Percentiles rank a stretch among this genome's conserved stretches.
These are phyloP conservation scores for Telenomus remus DNA, from an alignment of 1,140 invertebrate species.

Conservation along the genomic window DNA sequence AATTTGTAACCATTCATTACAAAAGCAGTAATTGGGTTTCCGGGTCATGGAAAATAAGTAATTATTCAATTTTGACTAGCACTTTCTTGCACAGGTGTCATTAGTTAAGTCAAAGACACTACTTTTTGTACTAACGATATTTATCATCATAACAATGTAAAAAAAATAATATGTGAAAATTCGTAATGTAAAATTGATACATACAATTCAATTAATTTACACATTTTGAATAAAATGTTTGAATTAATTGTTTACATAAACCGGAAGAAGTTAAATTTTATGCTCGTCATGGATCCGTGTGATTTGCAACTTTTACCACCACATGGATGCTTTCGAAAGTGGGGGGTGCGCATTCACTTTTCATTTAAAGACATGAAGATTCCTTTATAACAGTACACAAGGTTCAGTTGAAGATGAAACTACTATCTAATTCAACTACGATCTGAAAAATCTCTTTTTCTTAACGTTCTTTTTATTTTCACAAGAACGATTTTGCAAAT, in stretches of 20 bases:
- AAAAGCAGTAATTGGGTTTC: too few species aligned
- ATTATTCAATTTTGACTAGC: too few species aligned
- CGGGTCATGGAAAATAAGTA: too few species aligned
- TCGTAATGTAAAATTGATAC: too few species aligned
- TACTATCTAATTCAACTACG: slow-evolving; percentile 17
- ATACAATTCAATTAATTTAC: background rate
- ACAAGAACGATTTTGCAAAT: background rate
- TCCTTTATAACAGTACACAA: slow-evolving; percentile 19
- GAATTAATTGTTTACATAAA: slow-evolving; percentile 14
- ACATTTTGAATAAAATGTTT: background rate
- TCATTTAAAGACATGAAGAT: slow-evolving; percentile 38
- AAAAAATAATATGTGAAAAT: too few species aligned
- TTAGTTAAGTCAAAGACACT: too few species aligned
- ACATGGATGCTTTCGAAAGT: background rate
- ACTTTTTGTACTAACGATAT: too few species aligned
- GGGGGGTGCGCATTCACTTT: slow-evolving; percentile 36
- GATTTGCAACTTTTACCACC: slow-evolving; percentile 43
- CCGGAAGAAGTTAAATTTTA: slow-evolving; percentile 27
- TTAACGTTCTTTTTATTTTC: background rate
- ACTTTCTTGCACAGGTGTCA: too few species aligned
- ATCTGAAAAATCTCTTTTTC: background rate
- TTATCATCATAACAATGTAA: too few species aligned
- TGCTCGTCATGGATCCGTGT: slow-evolving; percentile 1
- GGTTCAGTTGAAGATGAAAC: slow-evolving; percentile 1
- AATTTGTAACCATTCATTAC: too few species aligned